Conservation (phyloP, 2,888 invertebrate genomes). For the Nomada ruficornis region DNA sequence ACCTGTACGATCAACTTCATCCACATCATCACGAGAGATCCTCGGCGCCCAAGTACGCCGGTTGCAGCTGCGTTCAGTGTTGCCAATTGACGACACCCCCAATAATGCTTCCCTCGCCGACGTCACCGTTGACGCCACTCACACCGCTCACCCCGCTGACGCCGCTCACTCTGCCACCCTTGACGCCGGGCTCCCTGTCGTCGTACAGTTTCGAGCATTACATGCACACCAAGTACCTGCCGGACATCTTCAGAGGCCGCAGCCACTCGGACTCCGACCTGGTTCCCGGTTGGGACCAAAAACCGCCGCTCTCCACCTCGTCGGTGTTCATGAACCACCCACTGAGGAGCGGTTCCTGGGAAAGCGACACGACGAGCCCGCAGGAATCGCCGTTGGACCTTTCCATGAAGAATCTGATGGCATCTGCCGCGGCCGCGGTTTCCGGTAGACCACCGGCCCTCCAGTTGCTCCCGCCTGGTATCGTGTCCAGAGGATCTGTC, state of each 20-base stretch:
- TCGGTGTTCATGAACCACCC: conserved; percentile 78
- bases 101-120: conserved; percentile 84
- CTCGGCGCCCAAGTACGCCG: conserved; percentile 76
- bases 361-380: conserved; percentile 86
- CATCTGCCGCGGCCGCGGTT: conserved; percentile 70
- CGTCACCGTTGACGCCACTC: conserved; percentile 85
- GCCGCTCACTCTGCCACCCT: conserved; percentile 84
- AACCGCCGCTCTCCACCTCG: conserved; percentile 72
- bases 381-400: conserved; percentile 95
- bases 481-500: conserved; percentile 86
- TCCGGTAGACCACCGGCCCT: conserved; percentile 79
- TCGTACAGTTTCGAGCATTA: conserved; percentile 88
- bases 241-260: conserved; percentile 86
- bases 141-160: conserved; percentile 84
- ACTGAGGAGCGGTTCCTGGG: conserved; percentile 84
- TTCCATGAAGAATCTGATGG: conserved; percentile 88
- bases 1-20: conserved; percentile 67
- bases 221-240: conserved; percentile 88
- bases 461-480: conserved; percentile 86
- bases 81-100: conserved; percentile 78
- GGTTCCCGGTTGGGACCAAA: conserved; percentile 83
- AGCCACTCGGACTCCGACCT: conserved; percentile 89
- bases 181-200: conserved; percentile 86
- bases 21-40: conserved; percentile 66
- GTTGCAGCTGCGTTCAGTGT: conserved; percentile 78